Evolutionary conservation across 1,140 invertebrate species (phyloP).

Genomic region (Aphidius gifuensis): DNA sequence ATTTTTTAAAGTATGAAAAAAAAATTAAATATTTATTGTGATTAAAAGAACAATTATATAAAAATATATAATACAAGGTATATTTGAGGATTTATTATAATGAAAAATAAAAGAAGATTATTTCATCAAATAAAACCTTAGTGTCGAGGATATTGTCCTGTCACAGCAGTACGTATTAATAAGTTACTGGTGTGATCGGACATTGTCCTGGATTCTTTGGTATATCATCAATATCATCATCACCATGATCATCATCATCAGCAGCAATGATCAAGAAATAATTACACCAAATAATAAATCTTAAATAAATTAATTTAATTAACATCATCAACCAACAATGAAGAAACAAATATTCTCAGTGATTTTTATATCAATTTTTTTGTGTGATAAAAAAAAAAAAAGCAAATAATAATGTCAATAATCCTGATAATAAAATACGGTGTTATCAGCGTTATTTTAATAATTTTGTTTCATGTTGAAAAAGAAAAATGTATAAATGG

Average conservation of each 20-base stretch:
- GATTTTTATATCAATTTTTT: too few species aligned
- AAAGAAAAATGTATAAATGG: slow-evolving; percentile 5
- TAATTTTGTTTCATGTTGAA: too few species aligned
- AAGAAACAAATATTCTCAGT: too few species aligned
- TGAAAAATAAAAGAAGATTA: too few species aligned
- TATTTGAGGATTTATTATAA: not conserved
- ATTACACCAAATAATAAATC: not conserved
- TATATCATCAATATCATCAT: slow-evolving; percentile 32
- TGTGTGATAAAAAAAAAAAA: too few species aligned
- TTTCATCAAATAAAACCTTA: slow-evolving; percentile 30
- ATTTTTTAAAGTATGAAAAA: not conserved
- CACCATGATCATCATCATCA: slow-evolving; percentile 7
- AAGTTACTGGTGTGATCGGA: slow-evolving; percentile 83
- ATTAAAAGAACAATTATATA: not conserved
- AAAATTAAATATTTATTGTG: not conserved
- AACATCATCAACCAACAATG: too few species aligned
- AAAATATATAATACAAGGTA: not conserved
- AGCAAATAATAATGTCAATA: too few species aligned
- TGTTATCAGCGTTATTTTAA: too few species aligned
- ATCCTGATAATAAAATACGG: too few species aligned
- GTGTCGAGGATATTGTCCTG: slow-evolving; percentile 85
- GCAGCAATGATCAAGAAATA: not conserved
- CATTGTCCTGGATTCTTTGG: slow-evolving; percentile 66
- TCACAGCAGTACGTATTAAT: slow-evolving; percentile 82
- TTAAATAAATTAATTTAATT: not conserved